phyloP scores from a whole-genome alignment of 2,888 invertebrate species.

The Kryphioiulus occultus region DNA sequence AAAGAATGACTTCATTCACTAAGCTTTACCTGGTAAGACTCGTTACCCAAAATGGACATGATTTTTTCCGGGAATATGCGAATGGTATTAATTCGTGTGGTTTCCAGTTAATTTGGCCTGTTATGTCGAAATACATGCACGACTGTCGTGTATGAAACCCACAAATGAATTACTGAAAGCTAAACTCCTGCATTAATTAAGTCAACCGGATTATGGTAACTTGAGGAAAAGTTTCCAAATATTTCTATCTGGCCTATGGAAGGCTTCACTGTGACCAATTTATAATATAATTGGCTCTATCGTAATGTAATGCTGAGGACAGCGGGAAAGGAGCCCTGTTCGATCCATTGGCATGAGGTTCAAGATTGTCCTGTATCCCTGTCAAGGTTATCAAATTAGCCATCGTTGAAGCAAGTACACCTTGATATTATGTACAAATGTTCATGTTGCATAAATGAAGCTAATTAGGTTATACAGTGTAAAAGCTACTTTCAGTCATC shows the following conservation, averaged over 20 bases:
- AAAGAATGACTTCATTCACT: not conserved
- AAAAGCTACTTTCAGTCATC: too few relatives aligned
- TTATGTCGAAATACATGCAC: not conserved
- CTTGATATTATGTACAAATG: not conserved
- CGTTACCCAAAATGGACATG: not conserved
- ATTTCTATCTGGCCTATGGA: not conserved
- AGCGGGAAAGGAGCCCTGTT: constrained; percentile 11
- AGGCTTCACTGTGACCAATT: not conserved
- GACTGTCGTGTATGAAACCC: not conserved
- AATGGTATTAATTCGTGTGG: not conserved
- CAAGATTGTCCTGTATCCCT: not conserved
- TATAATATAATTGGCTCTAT: not conserved
- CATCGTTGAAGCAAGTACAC: not conserved
- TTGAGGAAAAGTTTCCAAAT: not conserved
- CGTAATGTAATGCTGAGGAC: not conserved
- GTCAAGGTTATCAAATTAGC: not conserved
- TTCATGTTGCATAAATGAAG: not conserved
- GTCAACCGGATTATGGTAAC: constrained; percentile 24
- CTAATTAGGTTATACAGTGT: not conserved
- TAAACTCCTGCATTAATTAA: not conserved
- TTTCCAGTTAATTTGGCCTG: not conserved
- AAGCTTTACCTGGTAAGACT: not conserved
- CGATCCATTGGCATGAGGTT: constrained; percentile 11
- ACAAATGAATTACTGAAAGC: not conserved
- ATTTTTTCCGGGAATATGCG: not conserved